Conservation (phyloP, 2,113 vertebrate genomes). For the Erythrocebus patas region DNA sequence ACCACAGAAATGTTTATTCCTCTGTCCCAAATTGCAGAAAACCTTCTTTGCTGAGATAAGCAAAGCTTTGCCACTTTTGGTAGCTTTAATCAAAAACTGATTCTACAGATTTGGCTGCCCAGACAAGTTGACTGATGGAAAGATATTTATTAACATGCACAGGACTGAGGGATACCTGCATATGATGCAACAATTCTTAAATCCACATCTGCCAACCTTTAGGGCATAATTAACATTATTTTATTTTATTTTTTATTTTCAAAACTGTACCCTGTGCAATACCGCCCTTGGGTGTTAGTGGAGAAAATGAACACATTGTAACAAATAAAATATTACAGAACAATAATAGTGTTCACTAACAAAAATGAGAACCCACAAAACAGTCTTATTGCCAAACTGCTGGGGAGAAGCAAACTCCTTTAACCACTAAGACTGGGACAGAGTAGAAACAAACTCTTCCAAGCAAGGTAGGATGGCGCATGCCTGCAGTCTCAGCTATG, state of each 20-base stretch:
- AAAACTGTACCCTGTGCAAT: slow-evolving; percentile 22
- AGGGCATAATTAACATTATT: slow-evolving; percentile 47
- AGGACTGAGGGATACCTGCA: background rate
- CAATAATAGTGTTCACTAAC: slow-evolving; percentile 34
- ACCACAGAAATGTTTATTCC: background rate
- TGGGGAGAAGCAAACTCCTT: background rate
- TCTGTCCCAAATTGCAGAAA: background rate
- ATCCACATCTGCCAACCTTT: slow-evolving; percentile 24
- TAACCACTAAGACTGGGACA: background rate
- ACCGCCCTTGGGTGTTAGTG: background rate
- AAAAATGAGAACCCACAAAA: slow-evolving; percentile 40
- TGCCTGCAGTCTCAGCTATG: background rate
- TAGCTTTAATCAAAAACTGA: background rate
- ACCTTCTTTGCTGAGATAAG: slow-evolving; percentile 19
- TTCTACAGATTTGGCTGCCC: background rate
- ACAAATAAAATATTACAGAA: slow-evolving; percentile 43
- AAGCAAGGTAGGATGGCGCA: background rate
- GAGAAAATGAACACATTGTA: slow-evolving; percentile 46
- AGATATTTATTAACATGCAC: background rate
- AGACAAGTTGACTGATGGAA: background rate
- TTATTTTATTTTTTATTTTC: slow-evolving; percentile 64
- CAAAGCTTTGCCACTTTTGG: background rate
- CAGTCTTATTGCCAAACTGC: background rate
- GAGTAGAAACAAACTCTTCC: background rate
- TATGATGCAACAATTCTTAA: slow-evolving; percentile 17